Evolutionary conservation across 2,888 invertebrate genomes (phyloP), one percentile per base, ranked within the genome.

Genomic region (Plemyria rubiginata): DNA sequence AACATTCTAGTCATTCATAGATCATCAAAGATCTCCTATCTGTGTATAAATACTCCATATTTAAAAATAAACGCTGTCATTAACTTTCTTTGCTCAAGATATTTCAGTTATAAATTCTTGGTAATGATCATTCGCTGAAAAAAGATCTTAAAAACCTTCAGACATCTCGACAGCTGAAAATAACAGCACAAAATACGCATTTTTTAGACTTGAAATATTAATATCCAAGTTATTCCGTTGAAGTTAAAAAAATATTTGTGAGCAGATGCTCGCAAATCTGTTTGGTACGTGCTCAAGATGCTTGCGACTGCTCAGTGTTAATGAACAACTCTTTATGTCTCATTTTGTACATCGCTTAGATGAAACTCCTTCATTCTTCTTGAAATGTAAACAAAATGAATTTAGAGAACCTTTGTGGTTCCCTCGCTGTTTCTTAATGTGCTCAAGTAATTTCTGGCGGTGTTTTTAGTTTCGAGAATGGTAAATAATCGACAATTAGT

Each of bases 231-330:
- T 60, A 60, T 65, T 62, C 60, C 41, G 63, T 58, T 58, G 49
- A 59, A 64, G 55, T 57, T 52, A 43, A 58, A 67, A 52, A 65
- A 63, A 53, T 58, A 55, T 56, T 54, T 55, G 12, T 50, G 45
- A 55, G 60, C 72, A 74, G 75, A 72, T 77, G 76, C 65, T 72
- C 50, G 73, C 75, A 84, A 87, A 87, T 86, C 85, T 82, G 73
- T 81, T 81, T 75, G 68, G 84, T 86, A 86, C 88, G 88, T 90
- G 87, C 83, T 86, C 80, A 84, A 86, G 85, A 75, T 72, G 72
- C 71, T 70, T 67, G 76, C 70, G 65, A 63, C 74, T 80, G 79
- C 83, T 84, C 80, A 76, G 78, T 77, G 79, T 79, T 89, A 88
- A 89, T 89, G 84, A 88, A 87, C 84, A 82, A 79, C 74, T 73